phyloP scores from a whole-genome alignment of 2,888 invertebrate species.

The Rhingia rostrata region DNA sequence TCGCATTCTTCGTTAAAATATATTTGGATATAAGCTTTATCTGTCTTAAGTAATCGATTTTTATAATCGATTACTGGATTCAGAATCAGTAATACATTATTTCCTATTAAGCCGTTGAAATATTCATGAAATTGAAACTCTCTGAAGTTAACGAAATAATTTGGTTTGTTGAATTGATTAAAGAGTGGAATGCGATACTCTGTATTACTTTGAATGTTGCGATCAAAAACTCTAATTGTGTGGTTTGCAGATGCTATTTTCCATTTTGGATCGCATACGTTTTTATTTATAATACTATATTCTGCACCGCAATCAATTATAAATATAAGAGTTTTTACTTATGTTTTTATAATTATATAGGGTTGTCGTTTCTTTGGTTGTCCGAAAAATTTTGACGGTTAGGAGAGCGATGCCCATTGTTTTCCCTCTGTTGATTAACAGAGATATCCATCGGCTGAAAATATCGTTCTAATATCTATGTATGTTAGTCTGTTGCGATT shows the following conservation, averaged over 20 bases:
- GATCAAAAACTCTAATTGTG: conserved; percentile 3
- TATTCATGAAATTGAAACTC: conserved; percentile 12
- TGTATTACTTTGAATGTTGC: background rate
- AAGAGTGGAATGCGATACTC: background rate
- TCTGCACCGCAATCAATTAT: conserved; percentile 1
- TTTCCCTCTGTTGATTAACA: background rate
- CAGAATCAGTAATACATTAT: conserved; percentile 1
- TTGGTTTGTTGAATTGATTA: background rate
- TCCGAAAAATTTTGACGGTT: conserved; percentile 7
- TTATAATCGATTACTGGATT: conserved; percentile 17
- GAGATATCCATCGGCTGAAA: conserved; percentile 29
- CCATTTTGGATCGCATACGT: background rate
- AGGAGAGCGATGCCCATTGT: background rate
- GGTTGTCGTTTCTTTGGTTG: background rate
- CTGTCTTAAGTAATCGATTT: conserved; percentile 1
- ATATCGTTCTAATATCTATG: background rate
- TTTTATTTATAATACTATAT: background rate
- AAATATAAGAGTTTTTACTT: background rate
- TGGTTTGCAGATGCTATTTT: background rate
- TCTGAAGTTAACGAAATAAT: conserved; percentile 5
- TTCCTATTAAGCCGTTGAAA: conserved; percentile 20
- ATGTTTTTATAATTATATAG: conserved; percentile 12
- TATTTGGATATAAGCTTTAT: conserved; percentile 4
- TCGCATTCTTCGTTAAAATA: conserved; percentile 25
- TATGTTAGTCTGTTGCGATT: conserved; percentile 7